A percentile compares a stretch with the other conserved stretches of the same genome.
phyloP scores from a whole-genome alignment of 2,888 invertebrate species.

The Opisthograptis luteolata region DNA sequence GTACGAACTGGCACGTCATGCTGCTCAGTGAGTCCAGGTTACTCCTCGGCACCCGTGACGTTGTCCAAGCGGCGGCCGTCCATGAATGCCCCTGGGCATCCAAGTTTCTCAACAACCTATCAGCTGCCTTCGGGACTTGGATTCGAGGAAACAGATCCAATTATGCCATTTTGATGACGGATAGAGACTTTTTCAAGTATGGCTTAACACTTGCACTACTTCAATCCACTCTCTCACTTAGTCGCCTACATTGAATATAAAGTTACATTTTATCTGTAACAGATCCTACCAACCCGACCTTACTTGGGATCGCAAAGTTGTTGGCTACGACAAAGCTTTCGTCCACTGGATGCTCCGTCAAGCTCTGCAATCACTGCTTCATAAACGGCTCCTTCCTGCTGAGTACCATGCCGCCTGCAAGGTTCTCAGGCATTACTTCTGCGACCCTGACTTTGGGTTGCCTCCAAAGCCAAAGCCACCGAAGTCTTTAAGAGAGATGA shows the following conservation, averaged over 20 bases:
- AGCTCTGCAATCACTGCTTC: constrained; percentile 61
- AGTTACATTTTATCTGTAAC: too few species aligned
- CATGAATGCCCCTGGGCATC: constrained; percentile 69
- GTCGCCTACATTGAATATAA: too few species aligned
- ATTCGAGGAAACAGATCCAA: constrained; percentile 52
- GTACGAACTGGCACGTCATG: constrained; percentile 63
- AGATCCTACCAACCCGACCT: constrained; percentile 74
- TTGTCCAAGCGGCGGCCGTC: constrained; percentile 58
- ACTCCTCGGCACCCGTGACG: constrained; percentile 61
- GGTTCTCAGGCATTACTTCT: constrained; percentile 59
- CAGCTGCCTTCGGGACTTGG: constrained; percentile 62
- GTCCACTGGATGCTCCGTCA: constrained; percentile 77
- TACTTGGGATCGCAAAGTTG: constrained; percentile 57
- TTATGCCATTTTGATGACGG: constrained; percentile 38
- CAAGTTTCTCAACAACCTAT: constrained; percentile 56
- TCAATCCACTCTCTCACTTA: too few species aligned
- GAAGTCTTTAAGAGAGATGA: constrained; percentile 50
- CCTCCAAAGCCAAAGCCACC: constrained; percentile 53
- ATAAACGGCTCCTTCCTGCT: constrained; percentile 43
- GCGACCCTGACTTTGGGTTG: constrained; percentile 72
- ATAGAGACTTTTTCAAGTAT: constrained; percentile 63
- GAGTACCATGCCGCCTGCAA: constrained; percentile 53
- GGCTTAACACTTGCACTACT: too few species aligned
- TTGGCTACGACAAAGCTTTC: constrained; percentile 57
- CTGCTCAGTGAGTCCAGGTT: constrained; percentile 63